Evolutionary conservation across 2,797 vertebrate genomes (phyloP), one percentile per base, ranked within the genome.

Genomic region (Podargus strigoides): DNA sequence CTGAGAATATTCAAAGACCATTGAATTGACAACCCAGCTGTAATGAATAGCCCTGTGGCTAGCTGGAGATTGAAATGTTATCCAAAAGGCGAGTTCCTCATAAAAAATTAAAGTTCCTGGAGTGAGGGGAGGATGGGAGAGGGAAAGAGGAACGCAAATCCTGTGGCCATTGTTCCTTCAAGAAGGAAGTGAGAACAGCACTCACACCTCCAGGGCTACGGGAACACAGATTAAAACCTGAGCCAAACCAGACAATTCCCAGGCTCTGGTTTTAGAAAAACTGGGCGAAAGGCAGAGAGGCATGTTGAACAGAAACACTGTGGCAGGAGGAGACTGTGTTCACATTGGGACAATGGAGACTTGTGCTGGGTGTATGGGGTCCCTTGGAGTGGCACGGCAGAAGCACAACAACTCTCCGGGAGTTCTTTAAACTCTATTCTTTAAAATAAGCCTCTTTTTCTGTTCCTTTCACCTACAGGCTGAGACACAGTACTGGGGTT

Each of bases 91-190:
- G 81, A 85, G n/a, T 15, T 85, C 5, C 6, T 3, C 32, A 36
- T 13, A 69, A 36, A 36, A 66, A 84, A 59, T 23, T 44, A 26
- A 68, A 37, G 22, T 58, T 86, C 3, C 1, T 53, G 12, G 30
- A 78, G 24, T 17, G 30, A 88, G 19, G 4, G 18, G 9, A 77
- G 24, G 21, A 23, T 36, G 19, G 15, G 22, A 82, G 21, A 82
- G 18, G 32, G 34, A 79, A 89, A 87, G 21, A 64, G 21, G 28
- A 78, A 55, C 3, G 3, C 5, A 56, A 69, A 76, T 82, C 16
- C 39, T 34, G 6, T 10, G 32, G 18, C 46, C n/a, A 59, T 12
- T 0, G 0, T 30, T 27, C 13, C 39, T 70, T 60, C 0, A 0
- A 90, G 59, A 47, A 79, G 16, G 13, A 70, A 80, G 15, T 15